A percentile compares a stretch with the other conserved stretches of the same genome.
phyloP scores from a whole-genome alignment of 2,113 vertebrate species.

The Sterrhoptilus dennistouni region DNA sequence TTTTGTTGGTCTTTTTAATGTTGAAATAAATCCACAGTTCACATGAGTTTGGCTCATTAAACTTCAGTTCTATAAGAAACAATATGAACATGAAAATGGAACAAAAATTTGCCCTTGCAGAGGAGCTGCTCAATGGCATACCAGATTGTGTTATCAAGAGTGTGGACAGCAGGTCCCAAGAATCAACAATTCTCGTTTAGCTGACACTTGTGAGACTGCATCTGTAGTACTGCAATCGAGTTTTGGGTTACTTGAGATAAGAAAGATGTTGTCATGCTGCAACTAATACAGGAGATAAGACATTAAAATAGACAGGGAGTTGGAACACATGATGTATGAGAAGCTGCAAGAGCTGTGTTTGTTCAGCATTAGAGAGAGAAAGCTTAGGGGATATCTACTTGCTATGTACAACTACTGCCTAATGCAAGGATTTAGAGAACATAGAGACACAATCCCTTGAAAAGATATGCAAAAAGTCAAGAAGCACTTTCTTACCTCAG shows the following conservation, averaged over 20 bases:
- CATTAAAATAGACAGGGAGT: not conserved
- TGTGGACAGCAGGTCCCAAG: not conserved
- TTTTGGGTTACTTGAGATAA: not conserved
- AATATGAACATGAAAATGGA: not conserved
- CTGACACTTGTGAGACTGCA: not conserved
- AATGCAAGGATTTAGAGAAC: not conserved
- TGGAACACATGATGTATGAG: not conserved
- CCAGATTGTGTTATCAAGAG: not conserved
- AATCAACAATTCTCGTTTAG: not conserved
- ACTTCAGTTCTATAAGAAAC: not conserved
- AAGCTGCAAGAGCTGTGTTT: not conserved
- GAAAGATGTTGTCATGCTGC: not conserved
- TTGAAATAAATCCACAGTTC: not conserved
- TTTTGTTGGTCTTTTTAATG: not conserved
- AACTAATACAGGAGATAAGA: not conserved
- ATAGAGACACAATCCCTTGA: not conserved
- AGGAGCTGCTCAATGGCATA: not conserved
- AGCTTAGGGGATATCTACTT: not conserved
- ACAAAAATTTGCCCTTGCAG: not conserved
- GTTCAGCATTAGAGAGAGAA: not conserved
- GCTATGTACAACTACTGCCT: not conserved
- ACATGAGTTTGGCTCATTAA: not conserved
- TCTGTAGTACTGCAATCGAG: not conserved
- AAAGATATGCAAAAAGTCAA: not conserved
- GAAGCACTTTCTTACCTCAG: not conserved